A percentile compares a stretch with the other conserved stretches of the same genome.
Conservation (phyloP, 2,113 vertebrate species). For the Pseudonaja textilis region DNA sequence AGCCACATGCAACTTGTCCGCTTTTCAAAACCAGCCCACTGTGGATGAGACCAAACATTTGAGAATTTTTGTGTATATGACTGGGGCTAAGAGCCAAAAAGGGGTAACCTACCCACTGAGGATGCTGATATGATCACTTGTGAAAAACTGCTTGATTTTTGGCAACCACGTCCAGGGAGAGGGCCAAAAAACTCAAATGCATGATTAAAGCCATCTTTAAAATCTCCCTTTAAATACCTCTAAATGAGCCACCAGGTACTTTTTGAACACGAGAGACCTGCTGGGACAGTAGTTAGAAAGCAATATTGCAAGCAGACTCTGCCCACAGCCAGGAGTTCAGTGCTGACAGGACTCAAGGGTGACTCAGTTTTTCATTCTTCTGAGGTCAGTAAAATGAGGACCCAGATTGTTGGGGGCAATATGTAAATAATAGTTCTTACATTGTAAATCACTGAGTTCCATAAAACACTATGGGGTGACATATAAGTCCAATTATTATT, state of each 20-base stretch:
- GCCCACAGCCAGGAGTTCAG: neutral
- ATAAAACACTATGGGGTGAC: neutral
- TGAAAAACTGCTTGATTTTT: neutral
- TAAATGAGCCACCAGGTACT: neutral
- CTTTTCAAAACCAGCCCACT: neutral
- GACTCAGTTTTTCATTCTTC: neutral
- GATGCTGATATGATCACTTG: neutral
- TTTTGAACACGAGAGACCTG: neutral
- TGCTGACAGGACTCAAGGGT: neutral
- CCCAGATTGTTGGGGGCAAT: neutral
- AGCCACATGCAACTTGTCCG: neutral
- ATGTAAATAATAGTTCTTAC: neutral
- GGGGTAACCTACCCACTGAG: neutral
- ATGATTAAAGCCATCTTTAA: neutral
- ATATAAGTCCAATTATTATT: neutral
- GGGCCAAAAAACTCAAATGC: neutral
- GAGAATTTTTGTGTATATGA: neutral
- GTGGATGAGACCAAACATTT: neutral
- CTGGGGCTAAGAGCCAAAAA: neutral
- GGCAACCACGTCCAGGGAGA: neutral
- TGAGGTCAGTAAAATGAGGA: neutral
- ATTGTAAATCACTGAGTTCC: neutral
- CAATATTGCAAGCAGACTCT: neutral
- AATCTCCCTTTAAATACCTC: neutral
- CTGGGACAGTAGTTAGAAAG: neutral